Evolutionary conservation across 1,140 invertebrate genomes (phyloP).

Genomic region (Proales similis): DNA sequence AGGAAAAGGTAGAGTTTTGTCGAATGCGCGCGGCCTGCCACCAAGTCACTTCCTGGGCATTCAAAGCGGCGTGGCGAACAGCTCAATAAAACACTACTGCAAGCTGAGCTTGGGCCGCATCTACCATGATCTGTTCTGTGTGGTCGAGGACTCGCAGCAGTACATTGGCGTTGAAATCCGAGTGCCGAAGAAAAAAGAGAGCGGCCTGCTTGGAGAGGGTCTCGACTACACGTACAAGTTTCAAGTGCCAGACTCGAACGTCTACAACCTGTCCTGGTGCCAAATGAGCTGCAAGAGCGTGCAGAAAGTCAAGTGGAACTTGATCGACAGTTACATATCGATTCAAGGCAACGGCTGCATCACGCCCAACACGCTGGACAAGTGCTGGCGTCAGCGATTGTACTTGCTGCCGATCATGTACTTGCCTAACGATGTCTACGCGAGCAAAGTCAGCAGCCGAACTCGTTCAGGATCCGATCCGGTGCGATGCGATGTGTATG

Average conservation of each 20-base stretch:
- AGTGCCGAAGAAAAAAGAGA: conserved; percentile 17
- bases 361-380: conserved; percentile 48
- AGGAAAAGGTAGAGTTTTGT: conserved; percentile 7
- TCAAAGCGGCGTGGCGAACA: background rate
- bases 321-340: conserved; percentile 74
- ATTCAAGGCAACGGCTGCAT: conserved; percentile 32
- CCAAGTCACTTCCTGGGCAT: background rate
- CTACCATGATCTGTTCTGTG: conserved; percentile 79
- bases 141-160: conserved; percentile 76
- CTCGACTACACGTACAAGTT: conserved; percentile 58
- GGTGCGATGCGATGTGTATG: conserved; percentile 22
- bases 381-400: conserved; percentile 88
- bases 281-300: conserved; percentile 86
- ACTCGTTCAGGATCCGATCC: conserved; percentile 25
- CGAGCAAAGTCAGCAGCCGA: conserved; percentile 19
- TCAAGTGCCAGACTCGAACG: conserved; percentile 81
- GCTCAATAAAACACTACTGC: conserved; percentile 44
- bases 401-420: conserved; percentile 64
- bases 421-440: conserved; percentile 19
- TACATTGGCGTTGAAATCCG: conserved; percentile 57
- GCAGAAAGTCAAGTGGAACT: conserved; percentile 96
- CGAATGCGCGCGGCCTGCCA: background rate
- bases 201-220: conserved; percentile 17
- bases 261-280: conserved; percentile 86
- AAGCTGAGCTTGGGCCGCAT: conserved; percentile 84